Conservation (phyloP, 2,797 vertebrate genomes). For the Anniella stebbinsi region DNA sequence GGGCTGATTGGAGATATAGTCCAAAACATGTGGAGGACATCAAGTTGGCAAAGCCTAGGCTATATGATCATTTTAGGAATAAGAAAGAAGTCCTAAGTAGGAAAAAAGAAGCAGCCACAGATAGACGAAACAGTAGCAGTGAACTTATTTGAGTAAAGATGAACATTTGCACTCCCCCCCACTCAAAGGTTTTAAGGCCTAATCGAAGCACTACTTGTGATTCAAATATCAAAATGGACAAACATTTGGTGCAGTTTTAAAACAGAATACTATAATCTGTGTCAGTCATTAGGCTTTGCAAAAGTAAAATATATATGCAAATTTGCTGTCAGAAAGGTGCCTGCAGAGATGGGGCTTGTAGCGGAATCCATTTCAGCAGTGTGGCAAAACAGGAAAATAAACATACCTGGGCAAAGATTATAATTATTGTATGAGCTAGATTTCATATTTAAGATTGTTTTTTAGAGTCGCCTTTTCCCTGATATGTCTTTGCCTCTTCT, state of each 20-base stretch:
- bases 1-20: too few species aligned
- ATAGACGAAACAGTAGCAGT: background rate
- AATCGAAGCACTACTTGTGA: background rate
- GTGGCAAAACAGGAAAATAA: background rate
- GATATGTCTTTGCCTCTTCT: conserved; percentile 31
- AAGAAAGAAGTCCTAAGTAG: background rate
- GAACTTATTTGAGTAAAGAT: background rate
- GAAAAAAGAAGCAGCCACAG: background rate
- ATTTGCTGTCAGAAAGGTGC: background rate
- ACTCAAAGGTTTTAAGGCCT: background rate
- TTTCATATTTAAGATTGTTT: conserved; percentile 41
- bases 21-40: too few species aligned
- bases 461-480: conserved; percentile 29
- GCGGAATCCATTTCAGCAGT: background rate
- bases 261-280: background rate
- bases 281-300: background rate
- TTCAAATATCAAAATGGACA: background rate
- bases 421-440: conserved; percentile 25
- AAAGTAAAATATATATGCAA: background rate
- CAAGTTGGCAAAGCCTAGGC: too few species aligned
- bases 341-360: background rate
- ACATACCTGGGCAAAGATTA: conserved; percentile 6
- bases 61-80: background rate
- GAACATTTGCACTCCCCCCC: background rate
- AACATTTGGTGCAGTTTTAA: background rate